A percentile compares a stretch with the other conserved stretches of the same genome.
Evolutionary conservation across 1,140 invertebrate genomes (phyloP).

Genomic region (Glossosoma conforme): DNA sequence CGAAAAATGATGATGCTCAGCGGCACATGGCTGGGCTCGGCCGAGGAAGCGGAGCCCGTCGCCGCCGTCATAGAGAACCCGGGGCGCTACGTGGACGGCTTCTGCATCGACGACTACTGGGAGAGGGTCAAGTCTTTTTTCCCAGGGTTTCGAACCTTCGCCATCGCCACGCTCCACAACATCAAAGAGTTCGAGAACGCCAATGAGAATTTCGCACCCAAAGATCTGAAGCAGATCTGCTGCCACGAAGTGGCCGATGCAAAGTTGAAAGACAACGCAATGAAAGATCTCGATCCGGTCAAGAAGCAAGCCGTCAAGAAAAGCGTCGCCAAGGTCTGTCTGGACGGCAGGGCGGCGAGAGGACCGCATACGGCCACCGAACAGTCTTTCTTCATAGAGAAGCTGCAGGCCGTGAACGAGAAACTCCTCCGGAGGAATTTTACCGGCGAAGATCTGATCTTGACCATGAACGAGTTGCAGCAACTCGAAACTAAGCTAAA

Average conservation of each 20-base stretch:
- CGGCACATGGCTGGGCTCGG: too few relatives aligned
- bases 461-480: slow-evolving; percentile 42
- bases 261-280: slow-evolving; percentile 6
- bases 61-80: too few relatives aligned
- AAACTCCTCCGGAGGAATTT: slow-evolving; percentile 40
- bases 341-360: background rate
- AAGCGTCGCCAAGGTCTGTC: slow-evolving; percentile 5
- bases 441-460: slow-evolving; percentile 42
- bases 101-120: slow-evolving; percentile 23
- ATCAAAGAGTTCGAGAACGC: slow-evolving; percentile 6
- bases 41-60: too few relatives aligned
- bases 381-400: slow-evolving; percentile 35
- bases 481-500: slow-evolving; percentile 41
- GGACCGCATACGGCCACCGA: slow-evolving; percentile 7
- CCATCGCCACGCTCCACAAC: slow-evolving; percentile 5
- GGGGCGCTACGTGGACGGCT: slow-evolving; percentile 18
- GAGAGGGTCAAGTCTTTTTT: slow-evolving; percentile 14
- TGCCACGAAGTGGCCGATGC: slow-evolving; percentile 5
- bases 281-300: slow-evolving; percentile 4
- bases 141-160: slow-evolving; percentile 10
- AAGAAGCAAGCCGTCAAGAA: slow-evolving; percentile 17
- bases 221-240: slow-evolving; percentile 1
- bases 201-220: background rate
- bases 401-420: slow-evolving; percentile 41
- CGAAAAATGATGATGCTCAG: slow-evolving; percentile 9